phyloP scores from a whole-genome alignment of 1,140 invertebrate genomes.

The Eriocheir sinensis region DNA sequence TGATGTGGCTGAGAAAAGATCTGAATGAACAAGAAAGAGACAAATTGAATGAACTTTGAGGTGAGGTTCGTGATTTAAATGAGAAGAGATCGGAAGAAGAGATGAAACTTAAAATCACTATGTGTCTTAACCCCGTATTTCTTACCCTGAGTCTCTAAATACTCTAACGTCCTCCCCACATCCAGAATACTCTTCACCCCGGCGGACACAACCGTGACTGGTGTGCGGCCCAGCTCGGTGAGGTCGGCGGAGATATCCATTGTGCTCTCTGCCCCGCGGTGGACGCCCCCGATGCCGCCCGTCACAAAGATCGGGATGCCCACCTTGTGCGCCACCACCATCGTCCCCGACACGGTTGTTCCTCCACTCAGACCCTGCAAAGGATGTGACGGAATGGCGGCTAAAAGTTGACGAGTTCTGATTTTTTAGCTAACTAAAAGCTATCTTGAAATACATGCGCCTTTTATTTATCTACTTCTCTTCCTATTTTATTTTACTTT shows the following conservation, averaged over 20 bases:
- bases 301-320: conserved; percentile 97
- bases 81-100: too few relatives aligned
- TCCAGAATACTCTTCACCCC: conserved; percentile 99
- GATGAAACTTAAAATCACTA: too few relatives aligned
- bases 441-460: too few relatives aligned
- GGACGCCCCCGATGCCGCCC: conserved; percentile 95
- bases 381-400: conserved; percentile 61
- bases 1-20: too few relatives aligned
- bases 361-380: conserved; percentile 89
- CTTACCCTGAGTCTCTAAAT: conserved; percentile 85
- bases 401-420: too few relatives aligned
- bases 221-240: conserved; percentile 92
- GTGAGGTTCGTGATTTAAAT: too few relatives aligned
- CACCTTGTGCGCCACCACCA: conserved; percentile 90
- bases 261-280: conserved; percentile 91
- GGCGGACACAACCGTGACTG: conserved; percentile 95
- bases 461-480: too few relatives aligned
- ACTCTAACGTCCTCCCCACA: conserved; percentile 96
- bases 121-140: too few relatives aligned
- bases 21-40: too few relatives aligned
- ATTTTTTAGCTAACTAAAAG: too few relatives aligned
- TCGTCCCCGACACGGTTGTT: conserved; percentile 97
- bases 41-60: too few relatives aligned
- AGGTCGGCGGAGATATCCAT: conserved; percentile 98
- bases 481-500: too few relatives aligned